Evolutionary conservation across 2,888 invertebrate species (phyloP), one percentile per base, ranked within the genome.

Genomic region (Meteorus colon): DNA sequence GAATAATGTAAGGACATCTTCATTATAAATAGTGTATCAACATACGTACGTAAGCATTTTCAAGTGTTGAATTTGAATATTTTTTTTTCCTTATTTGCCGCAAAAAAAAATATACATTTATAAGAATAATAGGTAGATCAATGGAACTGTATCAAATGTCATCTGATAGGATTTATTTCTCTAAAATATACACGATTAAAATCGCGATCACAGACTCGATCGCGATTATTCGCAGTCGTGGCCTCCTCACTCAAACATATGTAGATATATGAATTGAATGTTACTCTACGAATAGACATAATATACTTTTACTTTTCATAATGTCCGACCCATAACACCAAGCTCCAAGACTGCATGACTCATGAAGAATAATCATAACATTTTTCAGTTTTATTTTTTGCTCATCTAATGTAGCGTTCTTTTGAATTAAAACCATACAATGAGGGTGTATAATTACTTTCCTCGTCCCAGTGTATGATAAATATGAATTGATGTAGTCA

Each of bases 111-210:
- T 48, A 63, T 34, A 51, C 48, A 65, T 73, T 72, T 62, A 59
- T 41, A 27, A 27, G 16, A 67, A 67, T 45, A 14, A 14, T 6
- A 27, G 14, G 14, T 16, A 16, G 1, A 19, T 45, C 27, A 51
- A 51, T 68, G 62, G 16, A 68, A 69, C 41, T 77, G 67, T 65
- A 4, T 8, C 4, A 10, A 65, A 24, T 65, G 8, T 65, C 14
- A 34, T 65, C 37, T 16, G 34, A 34, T 65, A 65, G 10, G 41
- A 45, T 86, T 85, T 84, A 82, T 86, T 86, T 87, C 86, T 87
- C 88, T 88, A 88, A 88, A 89, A 88, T 88, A 87, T 88, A 88
- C 87, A 88, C 76, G 84, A 81, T 85, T 86, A 84, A 82, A 87
- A 86, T 85, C 83, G 83, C 81, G 81, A 86, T 87, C 87, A 85